Evolutionary conservation across 2,888 invertebrate genomes (phyloP).

Genomic region (Ectobius pallidus): DNA sequence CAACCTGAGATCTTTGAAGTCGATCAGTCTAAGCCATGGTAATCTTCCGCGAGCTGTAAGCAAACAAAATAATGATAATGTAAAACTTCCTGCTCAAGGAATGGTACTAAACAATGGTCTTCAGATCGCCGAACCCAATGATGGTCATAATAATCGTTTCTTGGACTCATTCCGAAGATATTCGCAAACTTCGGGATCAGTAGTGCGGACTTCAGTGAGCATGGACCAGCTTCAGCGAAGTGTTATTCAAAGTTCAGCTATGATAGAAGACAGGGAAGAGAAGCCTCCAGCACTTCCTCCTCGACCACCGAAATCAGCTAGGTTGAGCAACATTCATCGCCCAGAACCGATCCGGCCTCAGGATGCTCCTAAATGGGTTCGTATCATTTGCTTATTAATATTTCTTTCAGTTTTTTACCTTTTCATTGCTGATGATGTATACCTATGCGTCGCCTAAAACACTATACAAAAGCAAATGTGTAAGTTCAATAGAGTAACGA

Average conservation of each 20-base stretch:
- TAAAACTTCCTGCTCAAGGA: not conserved
- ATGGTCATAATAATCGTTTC: not conserved
- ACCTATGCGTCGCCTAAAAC: too few relatives aligned
- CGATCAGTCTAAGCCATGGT: not conserved
- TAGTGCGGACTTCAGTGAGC: not conserved
- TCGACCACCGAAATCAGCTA: constrained; percentile 3
- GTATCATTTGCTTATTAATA: not conserved
- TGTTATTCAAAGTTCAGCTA: not conserved
- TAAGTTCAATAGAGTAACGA: too few relatives aligned
- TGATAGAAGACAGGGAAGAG: not conserved
- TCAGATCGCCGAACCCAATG: not conserved
- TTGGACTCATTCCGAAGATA: constrained; percentile 2
- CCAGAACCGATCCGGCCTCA: not conserved
- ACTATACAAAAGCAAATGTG: too few relatives aligned
- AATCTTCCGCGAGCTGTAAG: not conserved
- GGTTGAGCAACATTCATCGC: not conserved
- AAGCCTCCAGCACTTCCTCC: constrained; percentile 10
- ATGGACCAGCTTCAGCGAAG: constrained; percentile 9
- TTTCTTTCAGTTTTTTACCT: not conserved
- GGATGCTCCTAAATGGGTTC: not conserved
- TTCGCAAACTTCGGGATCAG: not conserved
- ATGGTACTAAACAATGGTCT: not conserved
- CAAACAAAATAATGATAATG: not conserved
- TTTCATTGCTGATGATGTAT: too few relatives aligned
- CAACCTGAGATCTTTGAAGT: not conserved